Evolutionary conservation across 1,140 invertebrate genomes (phyloP).

Genomic region (Glossosoma conforme): DNA sequence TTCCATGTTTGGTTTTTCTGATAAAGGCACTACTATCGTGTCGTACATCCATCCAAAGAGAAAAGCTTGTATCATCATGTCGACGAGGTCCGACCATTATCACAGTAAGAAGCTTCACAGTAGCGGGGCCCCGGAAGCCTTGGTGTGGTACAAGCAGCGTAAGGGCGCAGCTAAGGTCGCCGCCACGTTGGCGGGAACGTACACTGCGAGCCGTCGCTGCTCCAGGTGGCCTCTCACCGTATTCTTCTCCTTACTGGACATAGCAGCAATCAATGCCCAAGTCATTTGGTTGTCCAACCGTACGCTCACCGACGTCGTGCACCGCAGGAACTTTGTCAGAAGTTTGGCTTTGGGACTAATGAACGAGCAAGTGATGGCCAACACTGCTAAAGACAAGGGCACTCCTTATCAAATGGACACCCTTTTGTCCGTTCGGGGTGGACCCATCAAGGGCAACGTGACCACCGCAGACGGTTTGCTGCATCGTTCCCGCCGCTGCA

Average conservation of each 20-base stretch:
- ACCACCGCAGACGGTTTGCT: constrained; percentile 19
- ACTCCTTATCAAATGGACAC: constrained; percentile 19
- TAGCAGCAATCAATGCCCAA: constrained; percentile 49
- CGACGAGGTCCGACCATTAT: constrained; percentile 20
- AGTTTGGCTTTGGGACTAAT: constrained; percentile 42
- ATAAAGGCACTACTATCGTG: constrained; percentile 33
- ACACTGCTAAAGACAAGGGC: constrained; percentile 7
- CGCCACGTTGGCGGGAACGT: constrained; percentile 26
- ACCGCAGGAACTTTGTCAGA: constrained; percentile 42
- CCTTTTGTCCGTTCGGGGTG: constrained; percentile 22
- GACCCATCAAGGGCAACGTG: constrained; percentile 26
- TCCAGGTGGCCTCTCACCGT: constrained; percentile 50
- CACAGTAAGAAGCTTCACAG: constrained; percentile 12
- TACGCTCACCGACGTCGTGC: constrained; percentile 32
- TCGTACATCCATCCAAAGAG: constrained; percentile 22
- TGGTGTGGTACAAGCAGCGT: constrained; percentile 28
- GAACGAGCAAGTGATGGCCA: constrained; percentile 30
- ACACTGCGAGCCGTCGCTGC: constrained; percentile 44
- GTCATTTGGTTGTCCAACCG: constrained; percentile 41
- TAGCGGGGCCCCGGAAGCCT: constrained; percentile 16
- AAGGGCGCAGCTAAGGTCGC: constrained; percentile 15
- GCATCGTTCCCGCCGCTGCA: constrained; percentile 32
- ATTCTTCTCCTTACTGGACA: constrained; percentile 49
- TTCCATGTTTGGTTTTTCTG: constrained; percentile 39
- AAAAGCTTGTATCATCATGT: constrained; percentile 22